Evolutionary conservation across 2,888 invertebrate genomes (phyloP).

Genomic region (Drosophila tanythrix): DNA sequence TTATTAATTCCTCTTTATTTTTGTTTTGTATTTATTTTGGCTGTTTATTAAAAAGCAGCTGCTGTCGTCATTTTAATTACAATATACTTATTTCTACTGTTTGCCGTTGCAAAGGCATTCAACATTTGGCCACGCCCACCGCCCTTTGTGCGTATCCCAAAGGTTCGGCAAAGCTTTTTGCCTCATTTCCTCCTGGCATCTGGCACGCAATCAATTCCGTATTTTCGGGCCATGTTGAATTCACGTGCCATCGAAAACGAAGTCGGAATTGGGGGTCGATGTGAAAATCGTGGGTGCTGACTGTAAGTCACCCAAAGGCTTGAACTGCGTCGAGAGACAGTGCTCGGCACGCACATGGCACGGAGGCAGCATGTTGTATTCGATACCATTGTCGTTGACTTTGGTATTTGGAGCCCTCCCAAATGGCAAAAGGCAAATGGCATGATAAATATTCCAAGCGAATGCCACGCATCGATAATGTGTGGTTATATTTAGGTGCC

Average conservation of each 20-base stretch:
- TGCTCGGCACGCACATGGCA: constrained; percentile 36
- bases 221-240: constrained; percentile 52
- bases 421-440: constrained; percentile 35
- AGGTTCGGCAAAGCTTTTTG: constrained; percentile 35
- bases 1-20: constrained; percentile 24
- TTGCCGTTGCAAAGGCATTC: constrained; percentile 22
- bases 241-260: constrained; percentile 56
- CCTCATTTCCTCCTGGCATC: constrained; percentile 59
- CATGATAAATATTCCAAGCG: constrained; percentile 62
- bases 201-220: constrained; percentile 76
- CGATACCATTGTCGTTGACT: constrained; percentile 47
- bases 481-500: constrained; percentile 41
- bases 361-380: constrained; percentile 1
- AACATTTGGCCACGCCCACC: constrained; percentile 39
- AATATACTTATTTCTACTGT: constrained; percentile 57
- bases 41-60: constrained; percentile 70
- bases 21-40: constrained; percentile 61
- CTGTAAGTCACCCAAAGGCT: constrained; percentile 46
- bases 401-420: constrained; percentile 39
- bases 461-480: constrained; percentile 47
- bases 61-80: constrained; percentile 74
- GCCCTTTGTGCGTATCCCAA: constrained; percentile 19
- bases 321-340: constrained; percentile 27
- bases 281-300: not conserved
- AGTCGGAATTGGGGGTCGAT: constrained; percentile 1